phyloP scores from a whole-genome alignment of 1,140 invertebrate species.

The Panonychus citri region DNA sequence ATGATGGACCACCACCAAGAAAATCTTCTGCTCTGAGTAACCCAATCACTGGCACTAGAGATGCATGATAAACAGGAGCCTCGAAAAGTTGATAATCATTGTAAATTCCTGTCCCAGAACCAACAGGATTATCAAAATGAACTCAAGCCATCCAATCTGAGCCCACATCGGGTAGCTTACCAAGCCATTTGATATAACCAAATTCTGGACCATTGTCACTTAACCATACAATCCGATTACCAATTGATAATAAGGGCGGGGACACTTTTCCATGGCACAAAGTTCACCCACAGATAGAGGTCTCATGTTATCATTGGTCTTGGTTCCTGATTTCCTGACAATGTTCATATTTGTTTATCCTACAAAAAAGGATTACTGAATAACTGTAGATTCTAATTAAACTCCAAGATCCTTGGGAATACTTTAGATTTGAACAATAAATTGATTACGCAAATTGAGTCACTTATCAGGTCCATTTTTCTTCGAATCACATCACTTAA shows the following conservation, averaged over 20 bases:
- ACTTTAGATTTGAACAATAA: no score
- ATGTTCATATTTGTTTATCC: no score
- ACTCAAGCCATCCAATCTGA: slow-evolving; percentile 30
- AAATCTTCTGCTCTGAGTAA: slow-evolving; percentile 29
- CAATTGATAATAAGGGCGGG: not conserved
- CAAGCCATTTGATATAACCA: slow-evolving; percentile 31
- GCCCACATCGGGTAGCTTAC: slow-evolving; percentile 27
- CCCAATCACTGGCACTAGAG: slow-evolving; percentile 30
- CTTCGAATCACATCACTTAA: no score
- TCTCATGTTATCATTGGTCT: not conserved
- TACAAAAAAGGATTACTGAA: no score
- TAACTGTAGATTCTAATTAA: no score
- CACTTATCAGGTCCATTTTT: no score
- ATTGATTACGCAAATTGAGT: no score
- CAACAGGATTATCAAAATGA: slow-evolving; percentile 31
- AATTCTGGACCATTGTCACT: slow-evolving; percentile 27
- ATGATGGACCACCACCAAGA: slow-evolving; percentile 8
- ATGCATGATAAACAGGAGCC: slow-evolving; percentile 30
- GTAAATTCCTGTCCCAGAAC: slow-evolving; percentile 29
- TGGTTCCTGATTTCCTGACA: no score
- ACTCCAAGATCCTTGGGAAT: no score
- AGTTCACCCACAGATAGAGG: not conserved
- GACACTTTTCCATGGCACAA: not conserved
- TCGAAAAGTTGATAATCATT: slow-evolving; percentile 28
- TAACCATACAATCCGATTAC: slow-evolving; percentile 27